Evolutionary conservation across 1,140 invertebrate species (phyloP).

Genomic region (Panagrolaimus sp.): DNA sequence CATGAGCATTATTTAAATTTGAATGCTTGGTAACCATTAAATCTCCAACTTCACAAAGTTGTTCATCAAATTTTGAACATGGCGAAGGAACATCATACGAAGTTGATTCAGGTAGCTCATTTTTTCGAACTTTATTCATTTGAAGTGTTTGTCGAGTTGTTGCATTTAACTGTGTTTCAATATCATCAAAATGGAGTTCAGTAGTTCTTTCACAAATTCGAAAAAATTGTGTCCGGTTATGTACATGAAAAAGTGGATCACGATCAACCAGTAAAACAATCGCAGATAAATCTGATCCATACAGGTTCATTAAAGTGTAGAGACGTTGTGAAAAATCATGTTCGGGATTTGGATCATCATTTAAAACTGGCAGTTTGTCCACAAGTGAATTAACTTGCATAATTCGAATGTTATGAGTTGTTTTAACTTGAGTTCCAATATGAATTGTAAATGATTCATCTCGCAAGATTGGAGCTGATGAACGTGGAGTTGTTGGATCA

Average conservation of each 20-base stretch:
- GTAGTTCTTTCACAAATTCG: slow-evolving; percentile 64
- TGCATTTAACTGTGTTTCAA: slow-evolving; percentile 75
- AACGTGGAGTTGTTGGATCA: neutral
- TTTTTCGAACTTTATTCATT: slow-evolving; percentile 12
- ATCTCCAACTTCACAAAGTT: slow-evolving; percentile 72
- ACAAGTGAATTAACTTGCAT: slow-evolving; percentile 74
- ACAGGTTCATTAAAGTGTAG: slow-evolving; percentile 40
- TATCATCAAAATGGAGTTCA: slow-evolving; percentile 81
- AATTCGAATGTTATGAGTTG: slow-evolving; percentile 92
- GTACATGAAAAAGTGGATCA: slow-evolving; percentile 71
- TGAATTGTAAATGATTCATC: slow-evolving; percentile 91
- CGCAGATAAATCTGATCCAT: slow-evolving; percentile 38
- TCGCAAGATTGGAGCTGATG: neutral
- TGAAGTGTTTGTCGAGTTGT: slow-evolving; percentile 16
- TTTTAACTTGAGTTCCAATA: slow-evolving; percentile 91
- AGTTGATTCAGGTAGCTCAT: slow-evolving; percentile 26
- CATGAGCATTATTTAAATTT: slow-evolving; percentile 67
- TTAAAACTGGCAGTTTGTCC: slow-evolving; percentile 3
- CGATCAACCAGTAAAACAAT: slow-evolving; percentile 75
- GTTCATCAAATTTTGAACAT: slow-evolving; percentile 49
- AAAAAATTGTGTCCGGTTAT: slow-evolving; percentile 68
- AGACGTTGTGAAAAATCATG: slow-evolving; percentile 38
- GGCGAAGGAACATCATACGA: slow-evolving; percentile 18
- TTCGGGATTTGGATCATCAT: neutral
- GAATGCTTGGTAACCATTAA: slow-evolving; percentile 90